Evolutionary conservation across 2,113 vertebrate genomes (phyloP).

Genomic region (Brachyhypopomus occidentalis): DNA sequence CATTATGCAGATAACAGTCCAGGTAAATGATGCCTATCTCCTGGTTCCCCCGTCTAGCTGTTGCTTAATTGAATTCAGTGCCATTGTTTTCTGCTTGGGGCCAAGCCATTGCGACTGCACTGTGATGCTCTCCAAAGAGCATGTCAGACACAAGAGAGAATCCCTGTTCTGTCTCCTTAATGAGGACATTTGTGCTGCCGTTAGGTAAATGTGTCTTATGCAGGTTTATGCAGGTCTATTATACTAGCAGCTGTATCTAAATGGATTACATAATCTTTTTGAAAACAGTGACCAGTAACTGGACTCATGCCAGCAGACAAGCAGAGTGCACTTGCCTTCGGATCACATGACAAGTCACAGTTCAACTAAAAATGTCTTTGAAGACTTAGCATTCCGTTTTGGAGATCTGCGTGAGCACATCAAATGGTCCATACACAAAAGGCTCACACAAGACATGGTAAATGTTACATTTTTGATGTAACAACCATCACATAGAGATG

Average conservation of each 20-base stretch:
- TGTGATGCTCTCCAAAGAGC: constrained; percentile 25
- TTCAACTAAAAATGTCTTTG: constrained; percentile 27
- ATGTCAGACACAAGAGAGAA: constrained; percentile 10
- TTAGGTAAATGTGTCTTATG: not conserved
- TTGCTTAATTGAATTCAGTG: constrained; percentile 25
- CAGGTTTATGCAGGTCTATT: not conserved
- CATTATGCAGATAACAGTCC: constrained; percentile 7
- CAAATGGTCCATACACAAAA: constrained; percentile 18
- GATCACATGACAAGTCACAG: constrained; percentile 21
- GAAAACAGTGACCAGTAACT: constrained; percentile 6
- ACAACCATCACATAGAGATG: not conserved
- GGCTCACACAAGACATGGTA: constrained; percentile 2
- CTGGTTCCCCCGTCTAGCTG: constrained; percentile 13
- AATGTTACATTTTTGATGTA: not conserved
- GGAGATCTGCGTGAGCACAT: not conserved
- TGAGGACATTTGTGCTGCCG: constrained; percentile 4
- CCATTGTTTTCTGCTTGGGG: not conserved
- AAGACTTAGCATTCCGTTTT: constrained; percentile 36
- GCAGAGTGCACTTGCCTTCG: not conserved
- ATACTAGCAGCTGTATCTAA: too few species aligned
- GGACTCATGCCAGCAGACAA: constrained; percentile 2
- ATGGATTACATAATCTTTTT: constrained; percentile 22
- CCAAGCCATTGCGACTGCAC: constrained; percentile 1
- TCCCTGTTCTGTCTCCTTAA: not conserved
- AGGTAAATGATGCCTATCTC: constrained; percentile 24